Conservation (phyloP, 2,113 vertebrate genomes). For the Solenodon paradoxus region DNA sequence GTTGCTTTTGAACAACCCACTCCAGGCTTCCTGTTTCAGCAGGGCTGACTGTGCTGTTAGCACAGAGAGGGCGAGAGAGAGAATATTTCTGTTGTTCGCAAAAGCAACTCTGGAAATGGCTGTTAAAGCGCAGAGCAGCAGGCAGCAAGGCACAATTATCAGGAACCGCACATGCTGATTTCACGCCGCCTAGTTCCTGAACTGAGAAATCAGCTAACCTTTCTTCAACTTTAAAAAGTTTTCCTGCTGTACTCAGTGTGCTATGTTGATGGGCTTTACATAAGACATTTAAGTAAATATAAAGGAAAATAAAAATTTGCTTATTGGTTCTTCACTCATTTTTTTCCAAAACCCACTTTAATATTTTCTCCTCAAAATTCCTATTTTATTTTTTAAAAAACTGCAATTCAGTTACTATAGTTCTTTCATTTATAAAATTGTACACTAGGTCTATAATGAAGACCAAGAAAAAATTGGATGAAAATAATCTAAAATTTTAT, state of each 20-base stretch:
- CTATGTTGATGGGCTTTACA: conserved; percentile 34
- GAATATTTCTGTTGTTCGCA: conserved; percentile 86
- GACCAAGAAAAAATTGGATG: conserved; percentile 11
- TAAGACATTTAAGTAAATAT: conserved; percentile 39
- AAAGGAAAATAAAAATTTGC: neutral
- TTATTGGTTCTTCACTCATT: neutral
- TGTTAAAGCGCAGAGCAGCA: conserved; percentile 88
- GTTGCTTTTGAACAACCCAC: conserved; percentile 87
- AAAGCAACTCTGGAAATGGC: conserved; percentile 89
- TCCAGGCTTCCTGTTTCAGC: conserved; percentile 84
- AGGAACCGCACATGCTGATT: conserved; percentile 85
- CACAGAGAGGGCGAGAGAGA: conserved; percentile 83
- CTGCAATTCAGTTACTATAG: neutral
- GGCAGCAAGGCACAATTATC: conserved; percentile 89
- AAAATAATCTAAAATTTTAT: conserved; percentile 36
- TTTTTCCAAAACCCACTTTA: conserved; percentile 7
- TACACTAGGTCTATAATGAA: neutral
- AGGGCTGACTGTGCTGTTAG: conserved; percentile 84
- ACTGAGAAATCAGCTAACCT: conserved; percentile 86
- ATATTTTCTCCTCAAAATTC: neutral
- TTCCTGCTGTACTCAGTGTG: conserved; percentile 75
- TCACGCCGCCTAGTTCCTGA: conserved; percentile 85
- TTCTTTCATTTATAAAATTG: conserved; percentile 30
- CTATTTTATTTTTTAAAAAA: neutral
- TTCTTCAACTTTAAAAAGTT: conserved; percentile 82